Percentiles rank a stretch among this genome's conserved stretches.
Evolutionary conservation across 2,888 invertebrate species (phyloP).

Genomic region (Escarpia spicata): DNA sequence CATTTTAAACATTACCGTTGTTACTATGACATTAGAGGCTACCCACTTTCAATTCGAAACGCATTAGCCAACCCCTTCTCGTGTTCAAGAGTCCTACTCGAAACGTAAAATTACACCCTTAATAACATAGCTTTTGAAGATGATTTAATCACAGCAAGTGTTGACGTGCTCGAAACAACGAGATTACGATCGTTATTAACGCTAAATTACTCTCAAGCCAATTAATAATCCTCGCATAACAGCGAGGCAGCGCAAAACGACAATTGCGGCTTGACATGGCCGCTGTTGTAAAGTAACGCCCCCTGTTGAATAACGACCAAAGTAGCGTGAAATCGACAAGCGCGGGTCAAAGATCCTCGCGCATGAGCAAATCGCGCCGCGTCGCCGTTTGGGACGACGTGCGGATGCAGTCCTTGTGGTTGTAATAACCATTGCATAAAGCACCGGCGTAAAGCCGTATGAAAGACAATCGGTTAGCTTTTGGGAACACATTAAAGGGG

Average conservation of each 20-base stretch:
- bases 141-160: not conserved
- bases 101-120: not conserved
- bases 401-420: not conserved
- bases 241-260: not conserved
- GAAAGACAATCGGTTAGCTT: not conserved
- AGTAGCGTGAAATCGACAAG: conserved; percentile 16
- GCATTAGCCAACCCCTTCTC: not conserved
- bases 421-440: conserved; percentile 16
- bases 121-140: not conserved
- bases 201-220: not conserved
- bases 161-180: not conserved
- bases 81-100: not conserved
- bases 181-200: not conserved
- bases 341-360: conserved; percentile 5
- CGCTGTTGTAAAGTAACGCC: not conserved
- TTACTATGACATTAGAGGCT: not conserved
- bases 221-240: conserved; percentile 1
- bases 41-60: not conserved
- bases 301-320: conserved; percentile 13
- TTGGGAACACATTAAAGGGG: not conserved
- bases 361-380: conserved; percentile 16
- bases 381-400: not conserved
- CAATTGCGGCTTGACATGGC: not conserved
- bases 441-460: not conserved
- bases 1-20: not conserved